Base-by-base conservation (phyloP, 2,113 vertebrate species). In the Numida meleagris region DNA sequence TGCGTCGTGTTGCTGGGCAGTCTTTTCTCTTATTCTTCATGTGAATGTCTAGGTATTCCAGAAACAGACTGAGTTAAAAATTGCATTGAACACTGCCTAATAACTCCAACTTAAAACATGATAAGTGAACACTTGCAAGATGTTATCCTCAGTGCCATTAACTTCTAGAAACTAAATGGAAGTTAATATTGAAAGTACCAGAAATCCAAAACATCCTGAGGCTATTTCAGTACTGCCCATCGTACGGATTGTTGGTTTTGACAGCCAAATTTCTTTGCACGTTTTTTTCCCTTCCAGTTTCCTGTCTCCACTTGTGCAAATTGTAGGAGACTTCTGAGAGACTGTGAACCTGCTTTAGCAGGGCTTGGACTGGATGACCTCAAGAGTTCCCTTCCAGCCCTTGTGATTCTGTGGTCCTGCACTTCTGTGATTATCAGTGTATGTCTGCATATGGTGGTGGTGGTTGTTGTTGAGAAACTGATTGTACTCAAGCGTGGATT, bases 401-500 rank as follows among this genome's bases (percentile, higher is more conserved):
- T 18, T 33, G 17, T 33, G 19, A 46, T 46, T 46, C 45, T 46
- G 45, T 46, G 53, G 33, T 55, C 29, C 29, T 33, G 53, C 53
- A 33, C 29, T 31, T 55, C 51, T 0, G 1, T 25, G 36, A 14
- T 61, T 78, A 8, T 48, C 8, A 10, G 59, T 59, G 48, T 27
- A 17, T 12, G 57, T 24, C 77, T 40, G 4, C 74, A 68, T 65
- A 33, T 85, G 80, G 36, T 2, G 3, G 4, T 72, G 38, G 53
- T 2, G 42, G 48, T 57, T 27, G 75, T 65, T 87, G 81, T 74
- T 82, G 65, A 86, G 91, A 93, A 93, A 86, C 87, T 76, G 51
- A 89, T 96, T 92, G 92, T 95, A 77, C 92, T 93, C 65, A 48
- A 91, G 75, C 87, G 59, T 67, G 31, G 72, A 53, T 74, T 93